These are phyloP conservation scores for Scaptomyza pallida DNA, from an alignment of 1,140 invertebrate species.

Conservation along the genomic window DNA sequence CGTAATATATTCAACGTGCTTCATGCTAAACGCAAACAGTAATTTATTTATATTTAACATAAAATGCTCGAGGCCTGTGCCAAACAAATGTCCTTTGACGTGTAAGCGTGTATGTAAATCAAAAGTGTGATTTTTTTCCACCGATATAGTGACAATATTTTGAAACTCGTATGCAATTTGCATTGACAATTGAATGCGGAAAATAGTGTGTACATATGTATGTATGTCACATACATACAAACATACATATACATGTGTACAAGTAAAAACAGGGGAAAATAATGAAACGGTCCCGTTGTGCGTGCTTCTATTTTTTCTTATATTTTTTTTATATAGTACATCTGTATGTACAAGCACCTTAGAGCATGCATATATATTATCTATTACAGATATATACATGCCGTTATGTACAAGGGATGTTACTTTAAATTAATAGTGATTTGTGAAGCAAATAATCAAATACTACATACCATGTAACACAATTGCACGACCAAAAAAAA, in stretches of 20 bases:
- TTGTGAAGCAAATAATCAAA: constrained; percentile 24
- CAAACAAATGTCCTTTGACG: constrained; percentile 66
- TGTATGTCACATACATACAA: too few species aligned
- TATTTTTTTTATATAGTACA: constrained; percentile 33
- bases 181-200: constrained; percentile 33
- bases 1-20: constrained; percentile 69
- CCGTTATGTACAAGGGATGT: constrained; percentile 37
- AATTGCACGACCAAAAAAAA: not conserved
- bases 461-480: constrained; percentile 17
- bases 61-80: constrained; percentile 65
- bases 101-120: constrained; percentile 47
- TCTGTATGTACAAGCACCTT: constrained; percentile 29
- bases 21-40: constrained; percentile 39
- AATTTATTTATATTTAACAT: constrained; percentile 65
- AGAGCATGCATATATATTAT: constrained; percentile 11
- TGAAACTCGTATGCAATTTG: constrained; percentile 38
- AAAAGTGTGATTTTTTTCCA: constrained; percentile 33
- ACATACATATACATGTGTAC: constrained; percentile 3
- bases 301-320: constrained; percentile 32
- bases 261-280: constrained; percentile 6
- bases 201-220: constrained; percentile 45
- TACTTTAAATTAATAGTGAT: constrained; percentile 41
- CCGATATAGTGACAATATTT: constrained; percentile 35
- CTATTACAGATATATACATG: not conserved
- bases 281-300: constrained; percentile 11